Evolutionary conservation across 2,113 vertebrate genomes (phyloP).

Genomic region (Silurus asotus): DNA sequence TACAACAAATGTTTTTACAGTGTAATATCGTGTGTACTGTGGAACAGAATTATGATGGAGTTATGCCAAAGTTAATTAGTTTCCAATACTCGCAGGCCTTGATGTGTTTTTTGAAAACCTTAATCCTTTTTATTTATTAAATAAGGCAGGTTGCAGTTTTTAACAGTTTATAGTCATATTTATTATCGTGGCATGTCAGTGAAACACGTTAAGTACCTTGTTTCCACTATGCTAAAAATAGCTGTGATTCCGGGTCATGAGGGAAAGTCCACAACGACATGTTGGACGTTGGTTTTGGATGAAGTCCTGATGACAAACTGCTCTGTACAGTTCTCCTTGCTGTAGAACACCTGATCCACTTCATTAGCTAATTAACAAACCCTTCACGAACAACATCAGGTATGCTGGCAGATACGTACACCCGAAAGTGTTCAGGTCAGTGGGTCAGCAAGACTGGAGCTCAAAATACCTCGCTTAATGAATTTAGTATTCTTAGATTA

Average conservation of each 20-base stretch:
- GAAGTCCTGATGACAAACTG: neutral
- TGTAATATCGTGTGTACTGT: no score
- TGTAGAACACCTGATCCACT: constrained; percentile 12
- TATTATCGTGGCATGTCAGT: neutral
- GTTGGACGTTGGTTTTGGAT: neutral
- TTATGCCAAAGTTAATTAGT: neutral
- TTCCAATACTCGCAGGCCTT: neutral
- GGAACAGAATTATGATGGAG: no score
- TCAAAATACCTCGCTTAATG: constrained; percentile 26
- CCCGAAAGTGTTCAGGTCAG: constrained; percentile 26
- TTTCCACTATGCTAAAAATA: no score
- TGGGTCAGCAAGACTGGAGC: constrained; percentile 16
- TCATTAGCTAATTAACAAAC: constrained; percentile 19
- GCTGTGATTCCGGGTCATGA: neutral
- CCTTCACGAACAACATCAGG: neutral
- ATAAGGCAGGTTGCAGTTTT: neutral
- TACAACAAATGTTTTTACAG: no score
- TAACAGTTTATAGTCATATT: no score
- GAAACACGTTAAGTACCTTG: no score
- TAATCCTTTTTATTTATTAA: neutral
- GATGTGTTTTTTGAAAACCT: neutral
- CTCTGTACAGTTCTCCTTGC: neutral
- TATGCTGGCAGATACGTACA: neutral
- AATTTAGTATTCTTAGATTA: neutral
- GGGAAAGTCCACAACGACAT: neutral